Conservation (phyloP, 1,140 invertebrate species). For the honey bee (Apis mellifera) region Amel_HAv3.1 CM009932.2:14519501-14520000, state of each 20-base stretch:
- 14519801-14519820: too few species aligned
- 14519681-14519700: neutral
- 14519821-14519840: too few species aligned
- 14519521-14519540: conserved; percentile 74
- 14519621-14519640: conserved; percentile 50
- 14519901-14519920: neutral
- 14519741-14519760: neutral
- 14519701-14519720: neutral
- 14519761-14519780: too few species aligned
- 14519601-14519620: conserved; percentile 34
- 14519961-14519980: neutral
- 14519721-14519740: neutral
- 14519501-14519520: conserved; percentile 64
- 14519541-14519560: conserved; percentile 68
- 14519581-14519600: neutral
- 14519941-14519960: conserved; percentile 60
- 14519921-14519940: conserved; percentile 39
- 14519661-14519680: neutral
- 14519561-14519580: conserved; percentile 68
- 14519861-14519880: too few species aligned
- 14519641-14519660: conserved; percentile 38
- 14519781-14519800: too few species aligned
- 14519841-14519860: too few species aligned
- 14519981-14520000: neutral
- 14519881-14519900: neutral